Base-by-base conservation (phyloP, 35 echinoderm and acorn worm species). In the Apostichopus parvimensis region DNA sequence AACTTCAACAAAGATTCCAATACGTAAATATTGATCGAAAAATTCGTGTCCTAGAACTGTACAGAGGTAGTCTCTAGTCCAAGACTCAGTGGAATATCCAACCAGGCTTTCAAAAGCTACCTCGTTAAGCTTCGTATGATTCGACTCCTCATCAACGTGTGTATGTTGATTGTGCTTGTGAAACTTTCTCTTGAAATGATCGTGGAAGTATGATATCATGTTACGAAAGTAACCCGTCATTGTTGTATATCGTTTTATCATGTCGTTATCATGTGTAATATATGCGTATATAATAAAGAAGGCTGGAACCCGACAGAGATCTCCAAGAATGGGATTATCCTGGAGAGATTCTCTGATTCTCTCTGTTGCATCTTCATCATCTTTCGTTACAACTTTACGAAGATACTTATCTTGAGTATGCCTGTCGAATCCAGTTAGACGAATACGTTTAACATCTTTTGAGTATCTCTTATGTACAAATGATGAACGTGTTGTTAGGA, bases 381-480 rank as follows among this genome's bases (percentile, higher is more conserved):
- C 80, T 7, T 75, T 75, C 1, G 53, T 21, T 83, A 83, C 54
- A 56, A 83, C 18, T 56, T 83, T 13, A 10, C 53, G 9, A 55
- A 55, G 13, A 57, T 57, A 83, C 18, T 61, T 15, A 20, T 54
- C 10, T 57, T 57, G 53, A 57, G 52, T 8, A 7, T 9, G 5
- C 18, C 18, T 54, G 53, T 57, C 54, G 56, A 83, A 83, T 56
- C 80, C 80, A 83, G 80, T 83, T 57, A 83, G 18, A 15, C 53
- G 56, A 3, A 56, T 8, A 7, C 45, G 34, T 57, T 57, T 83
- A 14, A 10, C 57, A 9, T 83, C 53, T 55, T 8, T 20, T 8
- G 54, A 55, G 21, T 45, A 18, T 6, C 2, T 56, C 18, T 20
- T 6, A 0, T 56, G 53, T 55, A 83, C 18, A 17, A 1, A 0